A percentile compares a stretch with the other conserved stretches of the same genome.
phyloP scores from a whole-genome alignment of 2,113 vertebrate species.

The Chionomys nivalis region DNA sequence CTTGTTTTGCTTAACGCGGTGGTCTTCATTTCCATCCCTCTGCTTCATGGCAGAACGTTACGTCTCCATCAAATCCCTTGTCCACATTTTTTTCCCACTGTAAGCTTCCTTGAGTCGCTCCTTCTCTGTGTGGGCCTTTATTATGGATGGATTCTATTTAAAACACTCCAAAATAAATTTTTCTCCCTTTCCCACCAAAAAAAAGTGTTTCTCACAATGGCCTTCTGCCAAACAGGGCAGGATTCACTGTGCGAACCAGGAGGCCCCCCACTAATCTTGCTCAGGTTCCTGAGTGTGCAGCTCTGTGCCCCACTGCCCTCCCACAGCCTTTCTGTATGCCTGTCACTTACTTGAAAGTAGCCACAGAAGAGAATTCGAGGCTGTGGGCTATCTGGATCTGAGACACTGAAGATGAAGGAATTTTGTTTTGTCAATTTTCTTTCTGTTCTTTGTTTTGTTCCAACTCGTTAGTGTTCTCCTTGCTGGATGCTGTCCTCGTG shows the following conservation, averaged over 20 bases:
- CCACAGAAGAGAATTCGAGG: neutral
- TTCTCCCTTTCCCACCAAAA: neutral
- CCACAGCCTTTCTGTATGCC: too few relatives aligned
- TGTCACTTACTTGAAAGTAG: neutral
- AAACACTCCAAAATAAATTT: neutral
- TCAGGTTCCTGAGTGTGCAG: neutral
- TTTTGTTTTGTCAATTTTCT: neutral
- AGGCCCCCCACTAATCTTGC: neutral
- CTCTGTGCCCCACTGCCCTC: neutral
- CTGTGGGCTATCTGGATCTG: neutral
- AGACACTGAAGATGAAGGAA: neutral
- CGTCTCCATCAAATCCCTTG: too few relatives aligned
- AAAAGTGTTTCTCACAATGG: neutral
- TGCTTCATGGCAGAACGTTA: neutral
- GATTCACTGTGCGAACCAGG: neutral
- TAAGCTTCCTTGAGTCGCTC: neutral
- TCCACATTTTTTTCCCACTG: neutral
- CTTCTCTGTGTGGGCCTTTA: neutral
- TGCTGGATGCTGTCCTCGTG: neutral
- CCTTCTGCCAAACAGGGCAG: neutral
- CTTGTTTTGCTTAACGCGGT: neutral
- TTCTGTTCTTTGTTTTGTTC: neutral
- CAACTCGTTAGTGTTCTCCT: neutral
- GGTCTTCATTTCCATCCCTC: too few relatives aligned
- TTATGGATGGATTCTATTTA: neutral